These are phyloP conservation scores for Oreortyx pictus DNA, from an alignment of 2,797 vertebrate genomes.

Conservation along the genomic window DNA sequence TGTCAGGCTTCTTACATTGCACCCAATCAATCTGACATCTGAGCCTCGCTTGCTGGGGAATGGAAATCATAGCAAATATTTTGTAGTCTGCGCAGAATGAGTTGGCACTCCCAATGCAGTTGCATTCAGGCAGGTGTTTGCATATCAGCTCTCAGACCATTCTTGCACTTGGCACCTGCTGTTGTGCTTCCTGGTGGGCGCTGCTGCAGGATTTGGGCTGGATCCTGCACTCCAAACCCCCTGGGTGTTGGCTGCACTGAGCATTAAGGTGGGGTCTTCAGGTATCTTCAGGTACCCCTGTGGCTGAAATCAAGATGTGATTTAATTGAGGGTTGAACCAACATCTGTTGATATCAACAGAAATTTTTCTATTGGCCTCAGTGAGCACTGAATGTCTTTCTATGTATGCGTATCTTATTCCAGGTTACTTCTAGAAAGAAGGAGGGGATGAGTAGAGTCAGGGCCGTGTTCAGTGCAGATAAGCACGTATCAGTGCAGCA, in stretches of 20 bases:
- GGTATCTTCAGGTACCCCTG: not conserved
- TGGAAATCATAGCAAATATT: conserved; percentile 13
- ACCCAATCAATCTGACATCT: conserved; percentile 20
- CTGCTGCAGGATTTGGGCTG: not conserved
- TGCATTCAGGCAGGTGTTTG: not conserved
- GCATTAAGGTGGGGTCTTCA: not conserved
- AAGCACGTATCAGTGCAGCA: not conserved
- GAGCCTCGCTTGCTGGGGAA: not conserved
- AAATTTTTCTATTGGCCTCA: not conserved
- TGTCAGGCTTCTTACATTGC: not conserved
- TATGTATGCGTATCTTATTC: not conserved
- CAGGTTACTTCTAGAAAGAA: not conserved
- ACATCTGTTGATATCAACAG: not conserved
- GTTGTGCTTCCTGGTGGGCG: not conserved
- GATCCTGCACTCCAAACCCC: not conserved
- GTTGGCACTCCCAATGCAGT: not conserved
- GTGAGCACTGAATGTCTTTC: not conserved
- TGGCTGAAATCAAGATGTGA: not conserved
- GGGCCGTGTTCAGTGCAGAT: not conserved
- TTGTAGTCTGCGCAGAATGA: not conserved
- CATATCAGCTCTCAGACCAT: not conserved
- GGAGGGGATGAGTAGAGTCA: not conserved
- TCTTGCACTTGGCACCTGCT: not conserved
- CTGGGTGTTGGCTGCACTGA: not conserved
- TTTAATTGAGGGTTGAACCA: not conserved